Base-by-base conservation (phyloP, 2,888 invertebrate species). In the Ophion ventricosus region DNA sequence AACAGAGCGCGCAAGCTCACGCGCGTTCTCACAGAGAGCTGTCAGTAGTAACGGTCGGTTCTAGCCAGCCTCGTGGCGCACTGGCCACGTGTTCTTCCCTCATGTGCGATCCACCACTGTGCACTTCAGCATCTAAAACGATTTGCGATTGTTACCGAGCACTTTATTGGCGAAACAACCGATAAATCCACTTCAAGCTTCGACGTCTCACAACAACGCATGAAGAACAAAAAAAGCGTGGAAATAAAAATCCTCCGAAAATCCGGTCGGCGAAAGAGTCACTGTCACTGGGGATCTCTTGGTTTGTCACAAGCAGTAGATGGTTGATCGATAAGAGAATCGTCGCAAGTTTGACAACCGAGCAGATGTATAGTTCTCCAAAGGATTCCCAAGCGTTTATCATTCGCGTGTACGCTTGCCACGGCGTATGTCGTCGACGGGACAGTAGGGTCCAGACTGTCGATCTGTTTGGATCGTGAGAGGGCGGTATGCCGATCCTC, bases 371-470 rank as follows among this genome's bases (percentile, higher is more conserved):
- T 7, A 35, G 35, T 35, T 35, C 7, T n/a, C n/a, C n/a, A n/a
- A n/a, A n/a, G 5, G 35, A 5, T 35, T 7, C 8, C 35, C 7
- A 29, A 29, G 29, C 1, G 35, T 8, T 35, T 8, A 8, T 35
- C 4, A 35, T 35, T 35, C 8, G 35, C 8, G 7, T 5, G 29
- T 4, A 29, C 29, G 29, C 29, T 29, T 29, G 29, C 4, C 29
- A 75, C 61, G 63, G 29, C 61, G 56, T 72, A 73, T 84, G 85
- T 83, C 76, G 66, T 82, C 79, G 88, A 85, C 90, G 89, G 91
- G 89, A 91, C 90, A 89, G 91, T 87, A 89, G 90, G 88, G 89
- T 91, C 90, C 90, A 91, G 90, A 91, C 90, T 91, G 80, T 84
- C n/a, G n/a, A n/a, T n/a, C 84, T 49, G 77, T 79, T 80, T 76